Percentiles rank a stretch among this genome's conserved stretches.
phyloP scores from a whole-genome alignment of 2,113 vertebrate genomes.

The Mustela nigripes region DNA sequence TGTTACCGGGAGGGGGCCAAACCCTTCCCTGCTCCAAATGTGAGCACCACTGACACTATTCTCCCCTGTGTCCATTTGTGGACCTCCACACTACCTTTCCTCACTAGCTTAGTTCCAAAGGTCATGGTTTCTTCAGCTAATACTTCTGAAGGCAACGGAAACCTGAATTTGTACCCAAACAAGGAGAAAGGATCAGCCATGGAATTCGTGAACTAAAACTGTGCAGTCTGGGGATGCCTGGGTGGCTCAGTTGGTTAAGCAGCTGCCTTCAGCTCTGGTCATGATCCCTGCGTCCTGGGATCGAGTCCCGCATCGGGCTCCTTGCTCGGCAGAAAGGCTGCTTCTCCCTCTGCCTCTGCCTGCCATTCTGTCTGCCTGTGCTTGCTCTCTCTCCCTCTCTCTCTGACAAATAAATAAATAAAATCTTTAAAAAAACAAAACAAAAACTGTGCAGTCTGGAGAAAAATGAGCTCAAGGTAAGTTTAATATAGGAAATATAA shows the following conservation, averaged over 20 bases:
- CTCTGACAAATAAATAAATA: too few relatives aligned
- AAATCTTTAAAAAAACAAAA: too few relatives aligned
- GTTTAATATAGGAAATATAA: neutral
- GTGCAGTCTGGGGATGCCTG: neutral
- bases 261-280: too few relatives aligned
- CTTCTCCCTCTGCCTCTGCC: too few relatives aligned
- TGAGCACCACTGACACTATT: neutral
- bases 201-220: neutral
- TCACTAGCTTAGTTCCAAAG: fast-evolving
- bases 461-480: neutral
- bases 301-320: too few relatives aligned
- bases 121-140: neutral
- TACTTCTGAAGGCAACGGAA: neutral
- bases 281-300: too few relatives aligned
- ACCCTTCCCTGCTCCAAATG: neutral
- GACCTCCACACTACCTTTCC: neutral
- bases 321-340: too few relatives aligned
- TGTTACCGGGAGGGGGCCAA: neutral
- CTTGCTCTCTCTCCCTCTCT: too few relatives aligned
- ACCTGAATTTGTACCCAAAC: neutral
- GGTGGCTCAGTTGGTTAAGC: too few relatives aligned
- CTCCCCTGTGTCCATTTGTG: too few relatives aligned
- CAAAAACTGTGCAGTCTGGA: neutral
- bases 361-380: too few relatives aligned
- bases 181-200: neutral